Percentiles rank a stretch among this genome's conserved stretches.
These are phyloP conservation scores for Chiloscyllium punctatum DNA, from an alignment of 2,797 vertebrate species.

Conservation along the genomic window DNA sequence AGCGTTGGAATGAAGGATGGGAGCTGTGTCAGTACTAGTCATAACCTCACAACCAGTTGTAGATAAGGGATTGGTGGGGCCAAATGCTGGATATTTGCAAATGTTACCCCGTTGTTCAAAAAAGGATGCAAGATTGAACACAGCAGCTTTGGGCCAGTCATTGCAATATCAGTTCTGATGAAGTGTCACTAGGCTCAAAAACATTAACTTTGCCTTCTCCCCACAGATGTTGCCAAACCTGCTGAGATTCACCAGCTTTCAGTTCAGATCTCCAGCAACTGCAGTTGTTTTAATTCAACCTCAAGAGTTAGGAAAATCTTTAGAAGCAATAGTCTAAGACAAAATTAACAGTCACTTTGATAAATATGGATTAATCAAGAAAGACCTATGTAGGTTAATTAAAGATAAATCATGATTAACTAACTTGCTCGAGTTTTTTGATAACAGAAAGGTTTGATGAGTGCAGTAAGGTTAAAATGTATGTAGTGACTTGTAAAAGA, in stretches of 20 bases:
- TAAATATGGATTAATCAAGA: neutral
- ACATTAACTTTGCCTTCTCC: no score
- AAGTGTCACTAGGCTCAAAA: no score
- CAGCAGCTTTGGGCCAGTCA: no score
- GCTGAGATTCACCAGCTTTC: no score
- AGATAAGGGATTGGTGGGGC: neutral
- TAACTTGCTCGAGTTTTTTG: neutral
- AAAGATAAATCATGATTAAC: neutral
- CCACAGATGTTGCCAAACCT: no score
- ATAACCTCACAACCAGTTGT: neutral
- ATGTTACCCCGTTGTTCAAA: neutral
- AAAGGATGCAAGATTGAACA: neutral
- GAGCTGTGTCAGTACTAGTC: neutral
- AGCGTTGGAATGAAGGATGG: neutral
- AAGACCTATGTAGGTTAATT: neutral
- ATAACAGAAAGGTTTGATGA: neutral
- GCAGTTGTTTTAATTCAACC: neutral
- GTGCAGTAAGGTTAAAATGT: neutral
- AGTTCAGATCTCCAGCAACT: neutral
- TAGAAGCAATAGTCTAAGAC: neutral
- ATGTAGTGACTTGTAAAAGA: neutral
- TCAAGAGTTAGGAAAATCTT: neutral
- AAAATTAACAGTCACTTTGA: neutral
- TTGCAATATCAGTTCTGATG: no score
- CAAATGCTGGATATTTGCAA: neutral